A percentile compares a stretch with the other conserved stretches of the same genome.
phyloP scores from a whole-genome alignment of 2,113 vertebrate species.

The Hiodon tergisus region DNA sequence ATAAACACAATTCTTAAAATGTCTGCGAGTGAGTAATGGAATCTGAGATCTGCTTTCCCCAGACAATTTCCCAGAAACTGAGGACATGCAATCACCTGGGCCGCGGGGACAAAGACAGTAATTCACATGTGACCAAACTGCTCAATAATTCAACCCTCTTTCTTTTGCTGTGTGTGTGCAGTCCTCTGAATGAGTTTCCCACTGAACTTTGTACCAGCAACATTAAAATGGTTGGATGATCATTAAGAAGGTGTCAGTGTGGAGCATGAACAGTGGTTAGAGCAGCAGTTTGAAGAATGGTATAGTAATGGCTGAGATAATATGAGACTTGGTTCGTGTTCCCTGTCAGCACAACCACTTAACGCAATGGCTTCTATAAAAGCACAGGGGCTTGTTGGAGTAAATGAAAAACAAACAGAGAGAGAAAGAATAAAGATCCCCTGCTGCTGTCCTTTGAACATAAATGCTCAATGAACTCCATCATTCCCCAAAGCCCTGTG shows the following conservation, averaged over 20 bases:
- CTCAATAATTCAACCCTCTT: slow-evolving; percentile 5
- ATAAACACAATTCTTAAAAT: too few species aligned
- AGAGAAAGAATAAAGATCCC: background rate
- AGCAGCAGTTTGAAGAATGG: background rate
- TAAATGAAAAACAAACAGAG: background rate
- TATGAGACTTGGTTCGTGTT: background rate
- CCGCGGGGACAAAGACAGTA: background rate
- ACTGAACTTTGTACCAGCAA: background rate
- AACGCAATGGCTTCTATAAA: background rate
- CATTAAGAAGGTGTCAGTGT: too few species aligned
- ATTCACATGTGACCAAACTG: background rate
- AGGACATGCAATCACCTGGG: background rate
- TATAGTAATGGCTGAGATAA: background rate
- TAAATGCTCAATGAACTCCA: background rate
- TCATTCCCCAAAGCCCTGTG: background rate
- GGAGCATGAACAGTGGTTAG: too few species aligned
- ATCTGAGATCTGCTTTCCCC: background rate
- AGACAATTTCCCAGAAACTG: background rate
- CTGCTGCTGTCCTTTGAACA: background rate
- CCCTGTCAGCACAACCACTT: background rate
- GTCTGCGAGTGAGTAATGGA: background rate
- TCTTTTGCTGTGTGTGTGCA: background rate
- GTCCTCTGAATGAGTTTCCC: background rate
- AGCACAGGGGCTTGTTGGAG: background rate
- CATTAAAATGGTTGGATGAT: too few species aligned